Percentiles rank a stretch among this genome's conserved stretches.
These are phyloP conservation scores for Microcebus tavaratra DNA, from an alignment of 2,113 vertebrate species.

Conservation along the genomic window DNA sequence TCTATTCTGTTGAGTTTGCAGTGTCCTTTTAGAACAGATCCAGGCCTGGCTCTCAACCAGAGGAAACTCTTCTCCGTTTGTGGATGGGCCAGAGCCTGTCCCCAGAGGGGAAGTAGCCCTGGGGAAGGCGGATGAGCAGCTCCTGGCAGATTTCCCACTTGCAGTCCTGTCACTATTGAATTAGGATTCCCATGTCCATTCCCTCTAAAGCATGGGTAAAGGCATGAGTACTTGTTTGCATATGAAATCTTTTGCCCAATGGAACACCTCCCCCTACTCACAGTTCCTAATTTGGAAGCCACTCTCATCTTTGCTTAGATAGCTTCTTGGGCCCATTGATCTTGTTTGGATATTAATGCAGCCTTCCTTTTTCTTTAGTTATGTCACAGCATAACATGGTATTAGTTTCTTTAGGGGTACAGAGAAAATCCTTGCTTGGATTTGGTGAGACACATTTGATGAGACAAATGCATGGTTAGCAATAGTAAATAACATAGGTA, in stretches of 20 bases:
- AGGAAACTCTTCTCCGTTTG: neutral
- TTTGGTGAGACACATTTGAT: neutral
- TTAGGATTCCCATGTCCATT: neutral
- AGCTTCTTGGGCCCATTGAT: neutral
- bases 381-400: neutral
- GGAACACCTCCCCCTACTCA: neutral
- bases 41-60: neutral
- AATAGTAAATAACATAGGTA: neutral
- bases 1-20: neutral
- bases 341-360: neutral
- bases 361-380: neutral
- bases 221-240: neutral
- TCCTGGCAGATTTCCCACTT: no score
- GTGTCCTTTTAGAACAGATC: neutral
- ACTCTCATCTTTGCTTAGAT: neutral
- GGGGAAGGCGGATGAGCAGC: neutral
- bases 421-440: neutral
- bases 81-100: neutral
- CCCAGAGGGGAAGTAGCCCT: neutral
- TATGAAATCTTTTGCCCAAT: neutral
- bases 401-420: neutral
- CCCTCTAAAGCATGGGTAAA: neutral
- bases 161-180: neutral
- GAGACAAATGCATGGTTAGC: neutral
- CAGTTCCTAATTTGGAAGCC: neutral